phyloP scores from a whole-genome alignment of 2,888 invertebrate genomes.

The Abrostola tripartita region DNA sequence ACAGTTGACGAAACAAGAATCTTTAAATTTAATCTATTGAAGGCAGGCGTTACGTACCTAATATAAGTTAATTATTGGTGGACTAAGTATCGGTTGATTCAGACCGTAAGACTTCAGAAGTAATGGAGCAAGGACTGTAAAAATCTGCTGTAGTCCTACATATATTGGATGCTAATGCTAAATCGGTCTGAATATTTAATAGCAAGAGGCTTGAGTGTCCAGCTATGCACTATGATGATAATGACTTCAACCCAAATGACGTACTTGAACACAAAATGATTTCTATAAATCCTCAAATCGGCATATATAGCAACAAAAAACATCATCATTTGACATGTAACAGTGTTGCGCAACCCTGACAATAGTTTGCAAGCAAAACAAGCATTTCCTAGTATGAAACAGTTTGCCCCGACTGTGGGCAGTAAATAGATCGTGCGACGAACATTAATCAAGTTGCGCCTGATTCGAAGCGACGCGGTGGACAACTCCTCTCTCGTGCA shows the following conservation, averaged over 20 bases:
- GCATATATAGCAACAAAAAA: slow-evolving; percentile 25
- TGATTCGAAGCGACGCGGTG: slow-evolving; percentile 73
- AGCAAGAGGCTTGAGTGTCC: no score
- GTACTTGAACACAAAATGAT: not conserved
- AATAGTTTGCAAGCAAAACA: slow-evolving; percentile 27
- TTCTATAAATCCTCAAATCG: not conserved
- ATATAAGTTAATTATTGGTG: no score
- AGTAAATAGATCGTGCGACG: slow-evolving; percentile 76
- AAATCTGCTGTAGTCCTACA: no score
- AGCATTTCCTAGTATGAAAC: slow-evolving; percentile 55
- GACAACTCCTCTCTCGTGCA: slow-evolving; percentile 69
- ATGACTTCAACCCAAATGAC: no score
- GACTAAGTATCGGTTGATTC: no score
- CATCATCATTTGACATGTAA: slow-evolving; percentile 10
- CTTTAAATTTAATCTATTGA: no score
- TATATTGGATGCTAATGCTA: no score
- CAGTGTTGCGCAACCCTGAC: slow-evolving; percentile 23
- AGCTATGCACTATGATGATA: not conserved
- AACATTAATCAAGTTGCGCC: slow-evolving; percentile 76
- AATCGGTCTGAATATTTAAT: no score
- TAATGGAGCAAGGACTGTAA: no score
- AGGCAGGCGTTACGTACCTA: no score
- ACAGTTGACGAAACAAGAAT: no score
- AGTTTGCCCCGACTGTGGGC: slow-evolving; percentile 51
- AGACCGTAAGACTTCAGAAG: no score